These are phyloP conservation scores for Microtus pennsylvanicus DNA, from an alignment of 2,113 vertebrate species.

Conservation along the genomic window DNA sequence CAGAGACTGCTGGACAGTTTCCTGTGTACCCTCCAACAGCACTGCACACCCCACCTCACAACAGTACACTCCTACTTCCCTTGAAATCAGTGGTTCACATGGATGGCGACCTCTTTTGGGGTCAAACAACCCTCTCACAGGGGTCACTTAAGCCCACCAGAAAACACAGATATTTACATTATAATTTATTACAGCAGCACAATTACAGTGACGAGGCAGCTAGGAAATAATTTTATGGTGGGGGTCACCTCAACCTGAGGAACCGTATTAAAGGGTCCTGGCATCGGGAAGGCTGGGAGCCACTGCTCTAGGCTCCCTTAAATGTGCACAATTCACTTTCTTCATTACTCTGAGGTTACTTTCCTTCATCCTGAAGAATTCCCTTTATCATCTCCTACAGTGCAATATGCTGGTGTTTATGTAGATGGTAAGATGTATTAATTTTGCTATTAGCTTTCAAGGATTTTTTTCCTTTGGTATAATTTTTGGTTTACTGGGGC, in stretches of 20 bases:
- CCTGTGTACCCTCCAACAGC: neutral
- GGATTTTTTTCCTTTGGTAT: neutral
- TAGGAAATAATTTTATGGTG: neutral
- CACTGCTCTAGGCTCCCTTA: neutral
- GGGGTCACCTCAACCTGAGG: neutral
- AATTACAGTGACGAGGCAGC: neutral
- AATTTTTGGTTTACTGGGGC: neutral
- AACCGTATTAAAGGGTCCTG: neutral
- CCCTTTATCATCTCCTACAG: neutral
- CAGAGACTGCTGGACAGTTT: neutral
- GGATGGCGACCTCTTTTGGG: neutral
- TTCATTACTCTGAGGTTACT: neutral
- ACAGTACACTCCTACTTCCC: neutral
- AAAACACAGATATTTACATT: neutral
- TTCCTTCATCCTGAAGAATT: slow-evolving; percentile 21
- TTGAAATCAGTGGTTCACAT: neutral
- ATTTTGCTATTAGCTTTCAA: neutral
- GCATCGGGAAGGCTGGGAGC: neutral
- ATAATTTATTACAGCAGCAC: neutral
- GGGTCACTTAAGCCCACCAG: neutral
- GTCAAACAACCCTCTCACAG: neutral
- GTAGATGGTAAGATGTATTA: neutral
- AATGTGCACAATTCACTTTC: neutral
- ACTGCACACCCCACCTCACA: neutral
- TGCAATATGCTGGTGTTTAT: neutral